Evolutionary conservation across 30 jellyfish, hydroid and myxozoan genomes (phyloP).

Genomic region (Cassiopea andromeda): DNA sequence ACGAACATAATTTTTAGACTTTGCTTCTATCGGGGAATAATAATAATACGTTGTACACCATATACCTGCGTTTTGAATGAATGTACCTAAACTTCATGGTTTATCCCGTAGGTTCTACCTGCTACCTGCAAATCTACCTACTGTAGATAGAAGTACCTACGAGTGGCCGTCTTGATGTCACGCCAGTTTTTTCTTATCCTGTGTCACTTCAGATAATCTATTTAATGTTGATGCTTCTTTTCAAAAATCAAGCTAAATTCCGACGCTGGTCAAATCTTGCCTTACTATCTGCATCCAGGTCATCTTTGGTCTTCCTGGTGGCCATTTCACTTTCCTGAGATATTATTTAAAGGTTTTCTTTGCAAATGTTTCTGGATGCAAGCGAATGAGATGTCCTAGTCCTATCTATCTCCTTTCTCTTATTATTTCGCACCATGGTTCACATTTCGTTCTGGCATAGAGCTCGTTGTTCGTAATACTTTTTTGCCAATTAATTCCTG

Average conservation of each 20-base stretch:
- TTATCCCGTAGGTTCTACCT: too few relatives aligned
- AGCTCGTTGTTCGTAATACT: background rate
- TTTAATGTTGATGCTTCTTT: conserved; percentile 37
- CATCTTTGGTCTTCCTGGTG: conserved; percentile 2
- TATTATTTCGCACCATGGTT: conserved; percentile 8
- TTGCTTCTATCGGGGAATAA: too few relatives aligned
- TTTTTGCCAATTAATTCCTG: background rate
- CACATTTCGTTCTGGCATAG: conserved; percentile 19
- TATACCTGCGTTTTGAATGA: too few relatives aligned
- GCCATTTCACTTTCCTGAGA: background rate
- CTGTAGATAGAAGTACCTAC: too few relatives aligned
- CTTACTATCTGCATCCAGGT: conserved; percentile 17
- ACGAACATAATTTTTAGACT: too few relatives aligned
- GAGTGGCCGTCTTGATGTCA: background rate
- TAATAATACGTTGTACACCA: too few relatives aligned
- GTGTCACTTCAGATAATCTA: conserved; percentile 39
- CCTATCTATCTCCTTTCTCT: conserved; percentile 4
- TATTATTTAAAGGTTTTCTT: conserved; percentile 2
- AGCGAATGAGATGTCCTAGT: conserved; percentile 5
- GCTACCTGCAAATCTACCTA: too few relatives aligned
- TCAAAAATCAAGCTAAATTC: conserved; percentile 27
- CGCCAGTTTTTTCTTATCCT: conserved; percentile 7
- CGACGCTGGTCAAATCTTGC: conserved; percentile 34
- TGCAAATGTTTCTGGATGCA: conserved; percentile 5
- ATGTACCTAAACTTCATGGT: too few relatives aligned